Evolutionary conservation across 2,888 invertebrate species (phyloP), one percentile per base, ranked within the genome.

Genomic region (Calameuta pallipes): DNA sequence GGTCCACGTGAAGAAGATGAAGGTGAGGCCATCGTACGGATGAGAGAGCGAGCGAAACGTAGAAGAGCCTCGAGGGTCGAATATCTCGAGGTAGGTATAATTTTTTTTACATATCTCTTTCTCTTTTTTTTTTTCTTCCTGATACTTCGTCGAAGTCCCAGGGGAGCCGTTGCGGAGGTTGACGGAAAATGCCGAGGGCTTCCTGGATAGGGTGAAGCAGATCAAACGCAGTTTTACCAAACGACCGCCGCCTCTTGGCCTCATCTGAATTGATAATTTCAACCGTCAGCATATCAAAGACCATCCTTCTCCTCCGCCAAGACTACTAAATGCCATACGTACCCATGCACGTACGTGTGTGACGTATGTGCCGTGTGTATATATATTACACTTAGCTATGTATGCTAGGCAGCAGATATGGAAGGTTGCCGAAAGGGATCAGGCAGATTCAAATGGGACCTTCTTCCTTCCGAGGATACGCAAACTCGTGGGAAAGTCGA

Each of bases 241-340:
- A 89, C 90, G 89, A 88, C 87, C 85, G 85, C 83, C 76, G 77
- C 83, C 79, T 82, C 82, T 34, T 82, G 81, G 80, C 80, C 87
- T 89, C 90, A 91, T 91, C 88, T 91, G 91, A 91, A 91, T 91
- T 91, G 91, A 91, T 91, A 91, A 91, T 91, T 87, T 87, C 82
- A 79, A 80, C 86, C 81, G 90, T 90, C 89, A 89, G 91, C 89
- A 90, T 91, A 91, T 91, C 91, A 91, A 91, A 91, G 91, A 90
- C 87, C 82, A 82, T 82, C 82, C 80, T 73, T 77, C 76, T 73
- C 76, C 78, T 80, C 81, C 80, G 71, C 33, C 34, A 71, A 31
- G 33, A 71, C 71, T 71, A 13, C 71, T 71, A 71, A 33, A 31
- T 71, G 31, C 34, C 71, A 31, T 71, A 71, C 12, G 71, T 71